phyloP scores from a whole-genome alignment of 2,888 invertebrate species.

The Oligia latruncula region DNA sequence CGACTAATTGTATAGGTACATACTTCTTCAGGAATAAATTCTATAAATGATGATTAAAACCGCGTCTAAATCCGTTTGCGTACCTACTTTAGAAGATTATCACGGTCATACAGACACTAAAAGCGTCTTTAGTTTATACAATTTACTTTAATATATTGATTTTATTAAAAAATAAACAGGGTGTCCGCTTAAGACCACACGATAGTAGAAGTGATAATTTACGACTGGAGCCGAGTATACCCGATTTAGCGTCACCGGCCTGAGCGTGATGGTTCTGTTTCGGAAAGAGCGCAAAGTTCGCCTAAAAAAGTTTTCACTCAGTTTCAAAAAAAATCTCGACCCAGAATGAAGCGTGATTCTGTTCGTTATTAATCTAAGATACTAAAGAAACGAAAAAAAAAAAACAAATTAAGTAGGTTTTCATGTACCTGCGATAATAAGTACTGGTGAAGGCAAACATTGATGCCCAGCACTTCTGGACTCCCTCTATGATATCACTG shows the following conservation, averaged over 20 bases:
- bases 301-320: neutral
- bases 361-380: neutral
- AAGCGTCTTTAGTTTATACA: neutral
- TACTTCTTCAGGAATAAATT: neutral
- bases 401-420: neutral
- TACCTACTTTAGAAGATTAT: neutral
- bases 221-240: too few relatives aligned
- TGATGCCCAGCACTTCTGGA: conserved; percentile 95
- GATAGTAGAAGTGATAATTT: neutral
- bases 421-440: conserved; percentile 92
- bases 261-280: neutral
- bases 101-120: neutral
- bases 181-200: neutral
- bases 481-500: conserved; percentile 88
- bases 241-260: neutral
- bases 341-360: neutral
- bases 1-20: neutral
- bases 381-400: neutral
- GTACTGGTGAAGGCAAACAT: conserved; percentile 94
- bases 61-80: neutral
- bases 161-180: neutral
- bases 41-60: neutral
- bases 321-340: neutral
- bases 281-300: neutral
- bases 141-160: neutral